Conservation (phyloP, 2,888 invertebrate species). For the Dusona sp. region DNA sequence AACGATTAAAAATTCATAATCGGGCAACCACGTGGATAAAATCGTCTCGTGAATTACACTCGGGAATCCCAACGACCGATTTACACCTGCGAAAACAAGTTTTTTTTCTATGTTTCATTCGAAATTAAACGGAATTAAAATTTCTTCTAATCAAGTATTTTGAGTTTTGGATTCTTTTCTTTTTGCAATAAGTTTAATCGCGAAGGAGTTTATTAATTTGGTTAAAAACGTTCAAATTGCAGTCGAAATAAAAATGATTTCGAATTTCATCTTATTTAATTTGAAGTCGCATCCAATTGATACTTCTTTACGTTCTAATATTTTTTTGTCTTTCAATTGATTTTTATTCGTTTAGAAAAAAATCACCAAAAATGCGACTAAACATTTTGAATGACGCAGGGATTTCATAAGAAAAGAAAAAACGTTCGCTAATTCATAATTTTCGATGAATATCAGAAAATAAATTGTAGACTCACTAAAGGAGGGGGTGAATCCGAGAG, state of each 20-base stretch:
- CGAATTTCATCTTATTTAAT: background rate
- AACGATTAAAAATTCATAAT: background rate
- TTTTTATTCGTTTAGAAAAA: background rate
- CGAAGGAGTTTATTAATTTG: background rate
- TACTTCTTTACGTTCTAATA: background rate
- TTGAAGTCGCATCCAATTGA: too few relatives aligned
- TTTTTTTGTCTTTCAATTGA: background rate
- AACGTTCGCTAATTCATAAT: too few relatives aligned
- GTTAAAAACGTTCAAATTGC: background rate
- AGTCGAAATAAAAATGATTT: too few relatives aligned
- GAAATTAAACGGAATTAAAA: background rate
- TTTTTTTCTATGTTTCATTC: background rate
- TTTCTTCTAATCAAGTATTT: background rate
- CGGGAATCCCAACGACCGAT: constrained; percentile 2
- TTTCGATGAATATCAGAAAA: constrained; percentile 25
- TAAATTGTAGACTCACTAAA: constrained; percentile 35
- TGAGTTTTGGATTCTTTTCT: background rate
- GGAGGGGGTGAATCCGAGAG: constrained; percentile 41
- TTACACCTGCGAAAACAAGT: constrained; percentile 21
- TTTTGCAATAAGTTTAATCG: background rate
- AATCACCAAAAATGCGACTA: background rate
- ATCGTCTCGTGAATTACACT: constrained; percentile 18
- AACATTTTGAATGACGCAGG: background rate
- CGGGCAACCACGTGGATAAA: background rate
- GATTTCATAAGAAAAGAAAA: background rate